These are phyloP conservation scores for Ischnus inquisitorius DNA, from an alignment of 2,888 invertebrate species.

Conservation along the genomic window DNA sequence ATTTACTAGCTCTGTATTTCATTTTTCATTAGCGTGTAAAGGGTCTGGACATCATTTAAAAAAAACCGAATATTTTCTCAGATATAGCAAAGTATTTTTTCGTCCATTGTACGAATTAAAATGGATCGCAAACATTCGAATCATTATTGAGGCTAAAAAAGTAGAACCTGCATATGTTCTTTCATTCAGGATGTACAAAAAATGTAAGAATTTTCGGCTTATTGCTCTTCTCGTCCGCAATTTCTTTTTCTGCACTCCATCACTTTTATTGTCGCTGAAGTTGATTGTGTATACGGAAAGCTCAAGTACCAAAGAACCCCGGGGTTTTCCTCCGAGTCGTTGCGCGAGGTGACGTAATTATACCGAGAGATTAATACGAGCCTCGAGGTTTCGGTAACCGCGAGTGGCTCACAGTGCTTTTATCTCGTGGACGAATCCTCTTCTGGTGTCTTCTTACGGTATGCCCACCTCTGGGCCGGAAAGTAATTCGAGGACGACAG, in stretches of 20 bases:
- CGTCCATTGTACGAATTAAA: not conserved
- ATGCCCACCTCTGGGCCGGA: slow-evolving; percentile 71
- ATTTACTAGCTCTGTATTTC: not conserved
- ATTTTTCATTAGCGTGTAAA: too few species aligned
- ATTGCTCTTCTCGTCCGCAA: slow-evolving; percentile 7
- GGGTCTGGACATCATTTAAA: not conserved
- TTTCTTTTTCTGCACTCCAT: slow-evolving; percentile 14
- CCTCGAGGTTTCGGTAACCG: slow-evolving; percentile 76
- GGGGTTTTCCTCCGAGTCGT: not conserved
- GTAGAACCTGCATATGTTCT: not conserved
- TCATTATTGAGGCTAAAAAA: not conserved
- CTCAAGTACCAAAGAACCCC: not conserved
- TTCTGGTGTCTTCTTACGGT: slow-evolving; percentile 66
- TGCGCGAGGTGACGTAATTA: slow-evolving; percentile 81
- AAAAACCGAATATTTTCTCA: not conserved
- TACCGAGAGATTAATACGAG: slow-evolving; percentile 80
- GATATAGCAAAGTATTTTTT: not conserved
- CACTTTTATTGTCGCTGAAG: slow-evolving; percentile 37
- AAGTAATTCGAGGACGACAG: slow-evolving; percentile 81
- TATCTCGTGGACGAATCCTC: slow-evolving; percentile 78
- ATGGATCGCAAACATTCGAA: not conserved
- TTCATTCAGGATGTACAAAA: not conserved
- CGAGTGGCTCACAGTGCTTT: slow-evolving; percentile 70
- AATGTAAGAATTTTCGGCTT: not conserved
- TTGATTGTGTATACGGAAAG: slow-evolving; percentile 30